A percentile compares a stretch with the other conserved stretches of the same genome.
Conservation (phyloP, 2,113 vertebrate genomes). For the Alectura lathami region DNA sequence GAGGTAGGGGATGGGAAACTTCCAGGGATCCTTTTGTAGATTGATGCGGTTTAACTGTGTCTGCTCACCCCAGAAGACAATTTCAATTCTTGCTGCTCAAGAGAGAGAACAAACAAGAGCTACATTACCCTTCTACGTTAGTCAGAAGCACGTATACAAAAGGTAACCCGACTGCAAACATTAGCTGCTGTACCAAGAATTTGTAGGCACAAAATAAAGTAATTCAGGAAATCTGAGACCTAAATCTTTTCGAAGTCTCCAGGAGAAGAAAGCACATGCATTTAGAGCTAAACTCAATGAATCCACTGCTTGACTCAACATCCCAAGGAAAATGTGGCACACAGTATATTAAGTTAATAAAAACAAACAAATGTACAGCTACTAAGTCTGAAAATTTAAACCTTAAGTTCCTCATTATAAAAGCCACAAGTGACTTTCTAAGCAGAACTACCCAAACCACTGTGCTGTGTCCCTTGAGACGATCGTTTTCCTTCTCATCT, state of each 20-base stretch:
- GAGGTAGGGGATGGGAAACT: neutral
- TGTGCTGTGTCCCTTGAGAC: neutral
- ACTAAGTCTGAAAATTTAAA: conserved; percentile 64
- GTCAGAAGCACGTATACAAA: neutral
- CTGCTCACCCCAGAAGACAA: neutral
- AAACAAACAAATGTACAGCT: conserved; percentile 56
- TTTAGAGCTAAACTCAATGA: conserved; percentile 20
- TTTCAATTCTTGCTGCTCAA: neutral
- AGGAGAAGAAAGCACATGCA: neutral
- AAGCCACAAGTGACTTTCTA: conserved; percentile 59
- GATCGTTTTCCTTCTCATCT: conserved; percentile 46
- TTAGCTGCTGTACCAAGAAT: conserved; percentile 1
- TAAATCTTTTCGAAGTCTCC: neutral
- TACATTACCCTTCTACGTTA: neutral
- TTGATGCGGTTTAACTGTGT: neutral
- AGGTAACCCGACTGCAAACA: neutral
- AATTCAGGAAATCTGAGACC: neutral
- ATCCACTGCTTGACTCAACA: conserved; percentile 25
- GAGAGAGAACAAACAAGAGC: conserved; percentile 12
- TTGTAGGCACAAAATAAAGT: conserved; percentile 1
- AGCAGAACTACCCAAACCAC: conserved; percentile 45
- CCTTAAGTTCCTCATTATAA: conserved; percentile 55
- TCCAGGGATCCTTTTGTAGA: neutral
- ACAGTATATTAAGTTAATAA: conserved; percentile 38
- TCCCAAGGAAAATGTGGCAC: conserved; percentile 27